A percentile compares a stretch with the other conserved stretches of the same genome.
Evolutionary conservation across 2,113 vertebrate genomes (phyloP).

Genomic region (Upupa epops): DNA sequence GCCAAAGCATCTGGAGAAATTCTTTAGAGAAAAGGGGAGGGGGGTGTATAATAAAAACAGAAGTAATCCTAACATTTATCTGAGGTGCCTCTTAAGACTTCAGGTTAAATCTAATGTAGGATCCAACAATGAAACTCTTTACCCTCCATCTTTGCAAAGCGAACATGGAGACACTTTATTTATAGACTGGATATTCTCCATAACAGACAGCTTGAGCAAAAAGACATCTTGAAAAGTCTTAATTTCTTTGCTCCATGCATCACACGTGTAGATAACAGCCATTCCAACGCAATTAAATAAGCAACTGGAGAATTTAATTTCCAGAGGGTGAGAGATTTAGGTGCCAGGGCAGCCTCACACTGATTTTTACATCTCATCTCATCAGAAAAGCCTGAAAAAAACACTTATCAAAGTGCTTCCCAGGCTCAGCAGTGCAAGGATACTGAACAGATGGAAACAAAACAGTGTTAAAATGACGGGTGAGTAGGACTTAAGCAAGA

Average conservation of each 20-base stretch:
- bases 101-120: not conserved
- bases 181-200: not conserved
- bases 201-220: not conserved
- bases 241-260: not conserved
- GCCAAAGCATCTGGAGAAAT: not conserved
- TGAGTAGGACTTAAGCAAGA: not conserved
- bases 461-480: not conserved
- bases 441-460: not conserved
- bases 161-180: not conserved
- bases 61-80: not conserved
- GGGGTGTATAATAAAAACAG: accelerated
- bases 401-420: not conserved
- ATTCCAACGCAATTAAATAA: not conserved
- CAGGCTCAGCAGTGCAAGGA: not conserved
- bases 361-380: not conserved
- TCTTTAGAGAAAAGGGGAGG: accelerated
- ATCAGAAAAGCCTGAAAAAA: not conserved
- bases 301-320: not conserved
- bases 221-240: not conserved
- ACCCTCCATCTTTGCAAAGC: not conserved
- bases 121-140: not conserved
- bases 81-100: not conserved
- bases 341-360: not conserved
- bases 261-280: not conserved
- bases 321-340: not conserved